Conservation (phyloP, 2,888 invertebrate genomes). For the Drosophila monieri region DNA sequence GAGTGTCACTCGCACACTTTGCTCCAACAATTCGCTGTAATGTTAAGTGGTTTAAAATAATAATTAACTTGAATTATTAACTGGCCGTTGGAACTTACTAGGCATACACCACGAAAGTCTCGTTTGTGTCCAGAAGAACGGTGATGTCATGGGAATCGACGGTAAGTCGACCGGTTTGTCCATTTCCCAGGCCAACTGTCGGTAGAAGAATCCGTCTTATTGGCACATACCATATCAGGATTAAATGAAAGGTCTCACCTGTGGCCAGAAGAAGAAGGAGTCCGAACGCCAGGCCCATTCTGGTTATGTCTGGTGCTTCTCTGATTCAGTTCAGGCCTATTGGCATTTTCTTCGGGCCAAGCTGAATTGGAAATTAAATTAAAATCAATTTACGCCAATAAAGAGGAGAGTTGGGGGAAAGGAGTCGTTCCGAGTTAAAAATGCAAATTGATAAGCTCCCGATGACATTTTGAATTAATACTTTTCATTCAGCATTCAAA, state of each 20-base stretch:
- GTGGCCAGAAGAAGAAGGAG: conserved; percentile 7
- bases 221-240: conserved; percentile 3
- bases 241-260: conserved; percentile 13
- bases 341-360: conserved; percentile 14
- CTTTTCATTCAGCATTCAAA: too few species aligned
- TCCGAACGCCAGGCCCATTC: conserved; percentile 12
- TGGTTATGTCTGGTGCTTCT: neutral
- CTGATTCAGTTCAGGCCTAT: conserved; percentile 10
- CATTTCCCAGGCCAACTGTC: conserved; percentile 34
- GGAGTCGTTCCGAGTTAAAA: neutral
- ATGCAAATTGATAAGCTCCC: neutral
- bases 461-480: neutral
- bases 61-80: neutral
- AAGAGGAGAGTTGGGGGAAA: conserved; percentile 9
- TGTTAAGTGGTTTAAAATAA: neutral
- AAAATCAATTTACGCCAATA: conserved; percentile 39
- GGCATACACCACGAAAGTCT: conserved; percentile 85
- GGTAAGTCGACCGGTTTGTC: conserved; percentile 79
- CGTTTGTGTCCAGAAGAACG: conserved; percentile 86
- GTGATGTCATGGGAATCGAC: conserved; percentile 86
- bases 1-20: conserved; percentile 85
- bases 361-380: conserved; percentile 18
- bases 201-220: neutral
- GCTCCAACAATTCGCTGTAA: conserved; percentile 63
- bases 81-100: conserved; percentile 85